Conservation (phyloP, 2,888 invertebrate genomes). For the Nephrotoma guestfalica region DNA sequence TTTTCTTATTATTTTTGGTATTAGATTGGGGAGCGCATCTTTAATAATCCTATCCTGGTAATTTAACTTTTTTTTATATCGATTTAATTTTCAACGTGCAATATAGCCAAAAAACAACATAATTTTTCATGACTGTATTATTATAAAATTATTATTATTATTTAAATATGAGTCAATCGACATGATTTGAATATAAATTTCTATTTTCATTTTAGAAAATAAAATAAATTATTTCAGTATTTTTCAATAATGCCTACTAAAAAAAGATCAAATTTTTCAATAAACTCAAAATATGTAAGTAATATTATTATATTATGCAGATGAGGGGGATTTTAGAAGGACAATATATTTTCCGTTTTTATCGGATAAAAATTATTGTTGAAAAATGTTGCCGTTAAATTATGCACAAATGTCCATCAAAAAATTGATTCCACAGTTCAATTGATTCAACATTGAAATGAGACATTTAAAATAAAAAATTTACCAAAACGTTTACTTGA, state of each 20-base stretch:
- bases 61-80: neutral
- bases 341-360: neutral
- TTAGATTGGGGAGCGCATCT: neutral
- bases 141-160: neutral
- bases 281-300: neutral
- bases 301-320: neutral
- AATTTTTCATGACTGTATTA: neutral
- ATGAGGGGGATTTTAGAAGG: neutral
- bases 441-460: too few relatives aligned
- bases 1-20: neutral
- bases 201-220: neutral
- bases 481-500: too few relatives aligned
- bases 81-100: neutral
- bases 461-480: too few relatives aligned
- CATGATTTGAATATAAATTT: neutral
- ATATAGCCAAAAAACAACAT: neutral
- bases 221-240: neutral
- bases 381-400: neutral
- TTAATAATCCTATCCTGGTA: neutral
- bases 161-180: neutral
- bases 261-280: neutral
- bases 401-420: neutral
- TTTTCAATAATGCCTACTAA: neutral
- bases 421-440: neutral
- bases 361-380: neutral